Evolutionary conservation across 2,888 invertebrate species (phyloP), one percentile per base, ranked within the genome.

Genomic region (Acronicta aceris): DNA sequence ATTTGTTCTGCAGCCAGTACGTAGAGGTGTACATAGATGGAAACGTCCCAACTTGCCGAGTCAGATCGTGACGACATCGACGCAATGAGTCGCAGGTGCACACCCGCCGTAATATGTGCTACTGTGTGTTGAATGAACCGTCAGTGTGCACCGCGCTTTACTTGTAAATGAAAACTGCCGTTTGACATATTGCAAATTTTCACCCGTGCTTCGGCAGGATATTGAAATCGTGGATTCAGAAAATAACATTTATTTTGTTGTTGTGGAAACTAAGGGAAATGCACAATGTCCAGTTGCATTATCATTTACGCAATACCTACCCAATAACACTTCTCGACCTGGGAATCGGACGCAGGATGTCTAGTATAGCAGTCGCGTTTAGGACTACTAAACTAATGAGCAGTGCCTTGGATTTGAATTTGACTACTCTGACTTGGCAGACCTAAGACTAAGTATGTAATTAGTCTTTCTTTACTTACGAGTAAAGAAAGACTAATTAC

Each of bases 21-120:
- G 17, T 68, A 67, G 73, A 78, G 79, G 74, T 70, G 74, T 65
- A 75, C 70, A 73, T 79, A 83, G 75, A 82, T 72, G 75, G 71
- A 69, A 74, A 63, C 71, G 69, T 74, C 73, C 81, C 67, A 73
- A 77, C 65, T 73, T 77, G 83, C 79, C 61, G 79, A 81, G 78
- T 81, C 84, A 81, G 80, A 59, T 76, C 78, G 77, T 81, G 78
- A 78, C 73, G 71, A 71, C 71, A 68, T 72, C 60, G 70, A 63
- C 62, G 81, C 79, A 80, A 79, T 78, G 84, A 86, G 86, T 77
- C 89, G 81, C 89, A 90, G 90, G 89, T 90, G 89, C 77, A 77
- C 76, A 64, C 79, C 73, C 75, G 68, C 74, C 69, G 81, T 86
- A 87, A 88, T 89, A 88, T 85, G 84, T 79, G 83, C 78, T 72